Evolutionary conservation across 2,113 vertebrate species (phyloP).

Genomic region (Lophotis ruficrista): DNA sequence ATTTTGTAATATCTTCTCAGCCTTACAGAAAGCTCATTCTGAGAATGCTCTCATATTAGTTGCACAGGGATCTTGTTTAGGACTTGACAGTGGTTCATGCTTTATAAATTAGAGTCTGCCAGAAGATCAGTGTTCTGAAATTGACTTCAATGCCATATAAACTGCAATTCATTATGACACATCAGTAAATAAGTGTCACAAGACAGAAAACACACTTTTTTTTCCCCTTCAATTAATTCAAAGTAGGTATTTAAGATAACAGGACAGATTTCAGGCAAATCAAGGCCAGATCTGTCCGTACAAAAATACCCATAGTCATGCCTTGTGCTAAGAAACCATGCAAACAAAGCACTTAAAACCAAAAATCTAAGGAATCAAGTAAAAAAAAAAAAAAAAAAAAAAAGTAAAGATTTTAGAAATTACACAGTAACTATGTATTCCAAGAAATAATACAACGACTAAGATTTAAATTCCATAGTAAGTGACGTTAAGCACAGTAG

Average conservation of each 20-base stretch:
- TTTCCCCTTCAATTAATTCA: neutral
- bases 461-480: neutral
- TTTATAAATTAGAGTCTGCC: neutral
- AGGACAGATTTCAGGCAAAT: neutral
- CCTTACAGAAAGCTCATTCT: neutral
- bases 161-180: neutral
- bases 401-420: neutral
- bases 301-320: neutral
- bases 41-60: fast-evolving
- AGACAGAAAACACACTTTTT: neutral
- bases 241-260: neutral
- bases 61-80: neutral
- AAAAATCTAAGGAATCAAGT: no score
- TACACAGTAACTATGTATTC: fast-evolving
- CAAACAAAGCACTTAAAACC: neutral
- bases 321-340: fast-evolving
- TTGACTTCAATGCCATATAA: neutral
- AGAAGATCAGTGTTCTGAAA: neutral
- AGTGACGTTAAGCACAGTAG: neutral
- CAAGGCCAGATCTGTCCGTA: neutral
- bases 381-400: neutral
- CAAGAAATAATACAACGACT: neutral
- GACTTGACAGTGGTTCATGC: no score
- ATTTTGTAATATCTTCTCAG: neutral
- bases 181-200: neutral